Evolutionary conservation across 2,797 vertebrate genomes (phyloP).

Genomic region (Australoheros facetus): DNA sequence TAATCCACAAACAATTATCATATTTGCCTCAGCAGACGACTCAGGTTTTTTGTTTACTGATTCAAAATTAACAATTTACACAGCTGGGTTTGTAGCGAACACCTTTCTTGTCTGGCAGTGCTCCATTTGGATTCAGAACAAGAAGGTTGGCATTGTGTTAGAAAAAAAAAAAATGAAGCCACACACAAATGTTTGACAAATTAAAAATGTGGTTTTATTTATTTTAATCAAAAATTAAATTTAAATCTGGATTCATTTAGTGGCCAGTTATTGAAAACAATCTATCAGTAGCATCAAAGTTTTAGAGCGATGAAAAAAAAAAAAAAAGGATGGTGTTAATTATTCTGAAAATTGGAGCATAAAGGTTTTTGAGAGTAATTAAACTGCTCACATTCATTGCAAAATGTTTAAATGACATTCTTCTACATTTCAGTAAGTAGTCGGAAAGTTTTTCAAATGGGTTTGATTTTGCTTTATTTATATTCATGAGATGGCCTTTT

Average conservation of each 20-base stretch:
- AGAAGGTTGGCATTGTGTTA: slow-evolving; percentile 33
- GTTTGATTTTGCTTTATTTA: slow-evolving; percentile 9
- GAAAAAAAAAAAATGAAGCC: slow-evolving; percentile 19
- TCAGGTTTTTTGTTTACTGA: slow-evolving; percentile 78
- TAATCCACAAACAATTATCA: slow-evolving; percentile 84
- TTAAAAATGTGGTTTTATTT: neutral
- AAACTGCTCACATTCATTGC: neutral
- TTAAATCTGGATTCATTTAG: neutral
- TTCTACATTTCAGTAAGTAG: neutral
- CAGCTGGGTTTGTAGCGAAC: slow-evolving; percentile 78
- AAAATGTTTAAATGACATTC: neutral
- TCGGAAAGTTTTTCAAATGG: slow-evolving; percentile 32
- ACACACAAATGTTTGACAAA: slow-evolving; percentile 11
- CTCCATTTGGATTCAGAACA: slow-evolving; percentile 57
- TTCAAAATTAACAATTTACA: slow-evolving; percentile 81
- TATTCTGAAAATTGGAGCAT: neutral
- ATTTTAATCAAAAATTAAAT: slow-evolving; percentile 5
- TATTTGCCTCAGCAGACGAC: slow-evolving; percentile 78
- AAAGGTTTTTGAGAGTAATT: neutral
- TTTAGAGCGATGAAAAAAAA: neutral
- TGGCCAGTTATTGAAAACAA: neutral
- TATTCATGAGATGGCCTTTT: slow-evolving; percentile 50
- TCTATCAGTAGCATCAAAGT: neutral
- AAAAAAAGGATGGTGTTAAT: neutral
- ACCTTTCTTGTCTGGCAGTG: slow-evolving; percentile 64